phyloP scores from a whole-genome alignment of 2,888 invertebrate genomes.

The Sinotaia quadrata region DNA sequence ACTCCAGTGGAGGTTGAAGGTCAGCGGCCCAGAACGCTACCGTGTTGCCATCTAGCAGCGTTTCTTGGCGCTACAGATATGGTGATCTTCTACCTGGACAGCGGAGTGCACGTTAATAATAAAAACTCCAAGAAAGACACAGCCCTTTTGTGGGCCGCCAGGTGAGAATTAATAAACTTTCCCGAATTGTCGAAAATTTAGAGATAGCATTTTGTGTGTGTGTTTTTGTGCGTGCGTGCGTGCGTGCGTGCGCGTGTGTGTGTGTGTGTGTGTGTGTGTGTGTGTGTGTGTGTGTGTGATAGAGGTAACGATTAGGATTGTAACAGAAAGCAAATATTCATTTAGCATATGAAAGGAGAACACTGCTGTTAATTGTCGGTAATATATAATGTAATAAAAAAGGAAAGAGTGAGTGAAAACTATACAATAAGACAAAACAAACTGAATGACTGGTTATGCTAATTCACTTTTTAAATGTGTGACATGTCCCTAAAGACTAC shows the following conservation, averaged over 20 bases:
- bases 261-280: slow-evolving; percentile 5
- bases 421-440: too few relatives aligned
- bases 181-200: too few relatives aligned
- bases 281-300: background rate
- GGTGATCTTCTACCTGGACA: slow-evolving; percentile 49
- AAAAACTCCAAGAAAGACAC: slow-evolving; percentile 67
- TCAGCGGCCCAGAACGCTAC: slow-evolving; percentile 63
- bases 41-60: slow-evolving; percentile 61
- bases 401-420: too few relatives aligned
- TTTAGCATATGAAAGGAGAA: too few relatives aligned
- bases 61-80: slow-evolving; percentile 53
- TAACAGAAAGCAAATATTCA: too few relatives aligned
- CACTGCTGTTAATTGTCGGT: too few relatives aligned
- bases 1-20: slow-evolving; percentile 61
- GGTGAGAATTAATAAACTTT: slow-evolving; percentile 36
- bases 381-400: too few relatives aligned
- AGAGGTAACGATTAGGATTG: too few relatives aligned
- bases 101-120: slow-evolving; percentile 52
- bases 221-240: slow-evolving; percentile 1
- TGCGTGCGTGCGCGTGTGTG: background rate
- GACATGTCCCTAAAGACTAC: too few relatives aligned
- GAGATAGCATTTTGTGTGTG: too few relatives aligned
- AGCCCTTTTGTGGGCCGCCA: slow-evolving; percentile 68
- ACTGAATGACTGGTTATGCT: too few relatives aligned
- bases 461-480: too few relatives aligned